These are phyloP conservation scores for Chaenodraco wilsoni DNA, from an alignment of 2,797 vertebrate species.

Conservation along the genomic window DNA sequence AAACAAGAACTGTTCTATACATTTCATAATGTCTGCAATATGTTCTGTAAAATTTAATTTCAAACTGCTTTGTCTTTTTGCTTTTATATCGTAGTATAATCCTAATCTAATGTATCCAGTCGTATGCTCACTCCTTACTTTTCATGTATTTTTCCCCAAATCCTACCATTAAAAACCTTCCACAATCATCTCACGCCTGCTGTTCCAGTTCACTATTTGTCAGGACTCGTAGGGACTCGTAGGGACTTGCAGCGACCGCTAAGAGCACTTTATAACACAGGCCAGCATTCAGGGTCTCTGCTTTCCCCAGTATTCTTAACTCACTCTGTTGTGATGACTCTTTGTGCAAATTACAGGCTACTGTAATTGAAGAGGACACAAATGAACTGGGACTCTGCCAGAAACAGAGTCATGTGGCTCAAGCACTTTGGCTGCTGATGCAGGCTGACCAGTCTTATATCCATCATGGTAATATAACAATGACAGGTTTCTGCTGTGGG, in stretches of 20 bases:
- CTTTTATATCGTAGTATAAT: background rate
- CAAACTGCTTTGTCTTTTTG: slow-evolving; percentile 4
- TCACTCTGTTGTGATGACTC: slow-evolving; percentile 36
- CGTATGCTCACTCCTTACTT: too few relatives aligned
- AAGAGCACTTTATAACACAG: too few relatives aligned
- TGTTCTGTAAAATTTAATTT: background rate
- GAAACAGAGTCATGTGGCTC: slow-evolving; percentile 31
- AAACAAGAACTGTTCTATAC: background rate
- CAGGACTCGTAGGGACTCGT: too few relatives aligned
- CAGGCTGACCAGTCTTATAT: slow-evolving; percentile 30
- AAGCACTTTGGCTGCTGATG: slow-evolving; percentile 36
- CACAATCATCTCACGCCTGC: too few relatives aligned
- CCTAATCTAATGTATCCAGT: too few relatives aligned
- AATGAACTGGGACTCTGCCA: slow-evolving; percentile 32
- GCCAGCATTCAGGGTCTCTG: background rate
- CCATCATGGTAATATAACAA: slow-evolving; percentile 45
- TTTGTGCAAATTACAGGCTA: slow-evolving; percentile 39
- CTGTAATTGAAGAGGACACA: slow-evolving; percentile 48
- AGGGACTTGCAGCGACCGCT: too few relatives aligned
- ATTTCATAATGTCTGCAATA: background rate
- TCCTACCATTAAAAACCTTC: too few relatives aligned
- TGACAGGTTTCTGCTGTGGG: slow-evolving; percentile 31
- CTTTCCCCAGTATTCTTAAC: slow-evolving; percentile 34
- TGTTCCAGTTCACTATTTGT: too few relatives aligned
- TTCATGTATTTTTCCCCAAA: too few relatives aligned